Evolutionary conservation across 2,888 invertebrate genomes (phyloP), one percentile per base, ranked within the genome.

Genomic region (Tolmerus cingulatus): DNA sequence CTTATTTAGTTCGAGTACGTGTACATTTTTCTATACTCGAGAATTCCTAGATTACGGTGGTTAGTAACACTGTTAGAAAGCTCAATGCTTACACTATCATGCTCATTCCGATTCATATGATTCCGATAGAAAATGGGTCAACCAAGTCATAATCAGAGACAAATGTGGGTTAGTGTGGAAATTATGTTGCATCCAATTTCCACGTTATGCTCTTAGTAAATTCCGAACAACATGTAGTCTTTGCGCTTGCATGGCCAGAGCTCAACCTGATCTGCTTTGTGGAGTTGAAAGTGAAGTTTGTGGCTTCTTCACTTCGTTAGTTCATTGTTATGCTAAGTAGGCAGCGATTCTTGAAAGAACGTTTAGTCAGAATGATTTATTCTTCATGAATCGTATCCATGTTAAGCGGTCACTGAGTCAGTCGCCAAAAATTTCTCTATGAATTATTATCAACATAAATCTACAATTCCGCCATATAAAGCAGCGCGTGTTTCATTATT

Each of bases 151-250:
- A 51, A 51, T 23, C 55, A 23, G 51, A 46, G n/a, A 79, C 51
- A 79, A 79, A 79, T 79, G 43, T 79, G 51, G 79, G 79, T 51
- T 79, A 79, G 30, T 51, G 55, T 79, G 79, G 79, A 79, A 79
- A 76, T 76, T 23, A 19, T 27, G 66, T 19, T 66, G 66, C 66
- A 66, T 23, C 19, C 66, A 66, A 19, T 27, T 23, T 66, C 66
- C 66, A 66, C 66, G 9, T 27, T 4, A 12, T 23, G 66, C 27
- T 66, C 66, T 66, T 23, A 19, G 27, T 27, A 27, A 23, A 27
- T 66, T 8, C 9, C 23, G 8, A 19, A 66, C 23, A 19, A 66
- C 23, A 23, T 12, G 66, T 66, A 27, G 27, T 66, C 23, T 23
- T 66, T 51, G 27, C 66, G 8, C 9, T 66, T 23, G 66, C 66